These are phyloP conservation scores for Apomyelois bistriatella DNA, from an alignment of 2,888 invertebrate genomes.

Conservation along the genomic window DNA sequence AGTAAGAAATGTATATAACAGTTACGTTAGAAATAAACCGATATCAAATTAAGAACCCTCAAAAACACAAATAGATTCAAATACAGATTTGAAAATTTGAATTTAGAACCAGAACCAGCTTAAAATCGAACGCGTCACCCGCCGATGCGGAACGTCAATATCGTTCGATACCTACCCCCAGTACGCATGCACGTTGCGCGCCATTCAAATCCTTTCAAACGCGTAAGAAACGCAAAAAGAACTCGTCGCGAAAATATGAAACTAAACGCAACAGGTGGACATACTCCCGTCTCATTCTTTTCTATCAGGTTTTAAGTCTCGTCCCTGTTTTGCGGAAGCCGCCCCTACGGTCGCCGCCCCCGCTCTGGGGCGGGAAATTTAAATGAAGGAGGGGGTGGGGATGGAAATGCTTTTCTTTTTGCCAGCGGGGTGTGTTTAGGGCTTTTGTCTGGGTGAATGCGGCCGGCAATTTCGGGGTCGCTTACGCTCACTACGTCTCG, in stretches of 20 bases:
- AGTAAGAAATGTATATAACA: too few species aligned
- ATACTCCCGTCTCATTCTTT: slow-evolving; percentile 77
- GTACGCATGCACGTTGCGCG: slow-evolving; percentile 65
- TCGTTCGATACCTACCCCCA: slow-evolving; percentile 60
- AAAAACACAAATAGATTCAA: neutral
- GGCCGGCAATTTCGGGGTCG: slow-evolving; percentile 78
- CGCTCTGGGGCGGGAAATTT: slow-evolving; percentile 75
- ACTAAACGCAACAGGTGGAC: slow-evolving; percentile 76
- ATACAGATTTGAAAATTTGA: slow-evolving; percentile 28
- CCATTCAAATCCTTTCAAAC: slow-evolving; percentile 69
- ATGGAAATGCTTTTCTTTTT: slow-evolving; percentile 78
- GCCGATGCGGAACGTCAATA: slow-evolving; percentile 48
- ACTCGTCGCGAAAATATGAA: slow-evolving; percentile 69
- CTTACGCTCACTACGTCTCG: slow-evolving; percentile 64
- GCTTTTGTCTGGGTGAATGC: slow-evolving; percentile 79
- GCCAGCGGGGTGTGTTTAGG: slow-evolving; percentile 74
- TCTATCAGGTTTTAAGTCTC: slow-evolving; percentile 67
- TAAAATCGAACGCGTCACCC: slow-evolving; percentile 46
- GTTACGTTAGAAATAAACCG: too few species aligned
- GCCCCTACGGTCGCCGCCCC: slow-evolving; percentile 75
- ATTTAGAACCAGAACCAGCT: slow-evolving; percentile 29
- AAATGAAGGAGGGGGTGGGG: slow-evolving; percentile 73
- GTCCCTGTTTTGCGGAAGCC: slow-evolving; percentile 73
- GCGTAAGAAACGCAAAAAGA: slow-evolving; percentile 71
- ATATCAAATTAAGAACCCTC: neutral